Conservation (phyloP, 2,797 vertebrate genomes). For the Semaprochilodus insignis region DNA sequence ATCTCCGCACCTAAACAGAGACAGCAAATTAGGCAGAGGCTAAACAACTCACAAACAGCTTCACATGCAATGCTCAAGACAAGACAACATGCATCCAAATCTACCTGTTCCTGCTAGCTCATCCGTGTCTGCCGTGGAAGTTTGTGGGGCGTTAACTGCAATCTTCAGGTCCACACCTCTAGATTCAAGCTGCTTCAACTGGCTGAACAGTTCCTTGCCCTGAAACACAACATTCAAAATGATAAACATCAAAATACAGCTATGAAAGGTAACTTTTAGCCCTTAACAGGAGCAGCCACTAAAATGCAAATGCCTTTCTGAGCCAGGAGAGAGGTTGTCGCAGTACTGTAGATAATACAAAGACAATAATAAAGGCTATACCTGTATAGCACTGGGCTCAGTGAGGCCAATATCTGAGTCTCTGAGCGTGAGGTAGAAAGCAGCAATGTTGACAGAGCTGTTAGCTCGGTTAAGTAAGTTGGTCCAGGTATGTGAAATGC, state of each 20-base stretch:
- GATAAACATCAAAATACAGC: background rate
- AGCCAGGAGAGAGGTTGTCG: background rate
- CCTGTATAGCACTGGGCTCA: constrained; percentile 58
- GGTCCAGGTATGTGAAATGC: constrained; percentile 77
- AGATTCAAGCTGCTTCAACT: constrained; percentile 71
- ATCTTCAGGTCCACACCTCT: constrained; percentile 76
- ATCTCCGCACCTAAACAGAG: constrained; percentile 76
- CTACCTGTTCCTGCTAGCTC: constrained; percentile 74
- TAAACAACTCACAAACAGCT: background rate
- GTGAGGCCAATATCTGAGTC: constrained; percentile 55
- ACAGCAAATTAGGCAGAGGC: background rate
- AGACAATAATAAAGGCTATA: constrained; percentile 2
- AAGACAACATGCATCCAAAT: background rate
- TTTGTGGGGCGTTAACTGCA: constrained; percentile 78
- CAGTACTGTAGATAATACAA: background rate
- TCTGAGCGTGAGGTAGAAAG: constrained; percentile 80
- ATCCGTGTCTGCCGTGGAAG: constrained; percentile 64
- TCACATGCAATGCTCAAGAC: background rate
- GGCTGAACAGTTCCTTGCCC: constrained; percentile 77
- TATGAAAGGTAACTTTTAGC: background rate
- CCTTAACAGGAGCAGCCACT: background rate
- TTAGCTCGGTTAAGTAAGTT: constrained; percentile 74
- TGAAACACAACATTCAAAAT: constrained; percentile 53
- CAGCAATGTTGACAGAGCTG: constrained; percentile 76
- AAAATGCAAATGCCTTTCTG: background rate